Evolutionary conservation across 2,797 vertebrate species (phyloP).

Genomic region (Coreius guichenoti): DNA sequence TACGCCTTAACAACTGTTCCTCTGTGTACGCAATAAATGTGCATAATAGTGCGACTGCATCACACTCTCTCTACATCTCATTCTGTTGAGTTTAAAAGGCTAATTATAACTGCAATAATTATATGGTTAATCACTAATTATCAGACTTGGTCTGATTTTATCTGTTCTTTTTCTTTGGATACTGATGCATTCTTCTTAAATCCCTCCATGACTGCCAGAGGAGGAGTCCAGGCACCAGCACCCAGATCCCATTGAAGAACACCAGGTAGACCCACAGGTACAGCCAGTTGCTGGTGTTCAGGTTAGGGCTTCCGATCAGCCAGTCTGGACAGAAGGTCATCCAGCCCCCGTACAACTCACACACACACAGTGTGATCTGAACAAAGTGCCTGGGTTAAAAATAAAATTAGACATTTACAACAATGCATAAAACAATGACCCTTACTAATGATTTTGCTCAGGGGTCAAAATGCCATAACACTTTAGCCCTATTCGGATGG

Average conservation of each 20-base stretch:
- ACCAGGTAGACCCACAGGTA: constrained; percentile 84
- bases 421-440: not conserved
- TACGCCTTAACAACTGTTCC: not conserved
- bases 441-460: not conserved
- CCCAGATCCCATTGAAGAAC: constrained; percentile 80
- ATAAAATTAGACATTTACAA: constrained; percentile 3
- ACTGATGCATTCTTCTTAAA: constrained; percentile 68
- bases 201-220: constrained; percentile 81
- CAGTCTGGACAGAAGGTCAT: constrained; percentile 83
- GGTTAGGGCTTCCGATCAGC: constrained; percentile 78
- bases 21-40: not conserved
- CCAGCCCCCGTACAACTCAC: constrained; percentile 80
- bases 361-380: constrained; percentile 79
- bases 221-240: constrained; percentile 77
- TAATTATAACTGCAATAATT: not conserved
- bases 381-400: constrained; percentile 78
- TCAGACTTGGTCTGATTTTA: not conserved
- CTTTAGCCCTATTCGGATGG: no score
- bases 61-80: constrained; percentile 1
- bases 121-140: not conserved
- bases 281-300: constrained; percentile 77
- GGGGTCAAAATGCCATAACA: not conserved
- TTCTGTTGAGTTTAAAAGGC: not conserved
- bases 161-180: constrained; percentile 44
- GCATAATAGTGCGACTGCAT: not conserved